Evolutionary conservation across 2,797 vertebrate genomes (phyloP), one percentile per base, ranked within the genome.

Genomic region (Tinamus major): DNA sequence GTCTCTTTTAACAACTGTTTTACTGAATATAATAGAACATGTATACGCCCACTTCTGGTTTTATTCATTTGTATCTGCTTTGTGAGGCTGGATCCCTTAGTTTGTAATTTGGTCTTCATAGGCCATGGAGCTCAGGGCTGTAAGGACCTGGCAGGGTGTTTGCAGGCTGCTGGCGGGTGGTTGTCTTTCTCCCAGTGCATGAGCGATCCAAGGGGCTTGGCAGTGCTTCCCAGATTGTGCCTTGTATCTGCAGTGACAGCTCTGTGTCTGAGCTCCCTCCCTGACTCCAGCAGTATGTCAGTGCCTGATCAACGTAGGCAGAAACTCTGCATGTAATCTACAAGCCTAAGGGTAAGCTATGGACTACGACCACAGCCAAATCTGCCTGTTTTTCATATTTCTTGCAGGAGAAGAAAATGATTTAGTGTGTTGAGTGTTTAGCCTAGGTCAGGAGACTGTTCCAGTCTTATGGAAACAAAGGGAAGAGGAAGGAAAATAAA

Each of bases 1-100:
- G 35, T 35, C 35, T 35, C 35, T 23, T 81, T 46, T 65, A 42
- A 46, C 13, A 39, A 1, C 46, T 81, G 16, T 0, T 0, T 53
- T 86, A 9, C 9, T 56, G 29, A 31, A 77, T 35, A 4, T n/a
- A 44, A 29, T 21, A 49, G 59, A 77, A 35, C 23, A 5, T 42
- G 35, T 31, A 6, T 8, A 4, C 26, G 6, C 29, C 85, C 33
- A 35, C 1, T 8, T 56, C 31, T 48, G 2, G 1, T 0, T 31
- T 48, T 9, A 21, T 69, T 62, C 26, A 44, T 29, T 48, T n/a
- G 9, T n/a, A 17, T 24, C 26, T 69, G 49, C 64, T 58, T 56
- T 1, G 1, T 46, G 41, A 65, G 58, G 33, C 33, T 53, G 33
- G 21, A 9, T 79, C 77, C 79, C 29, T n/a, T 51, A 59, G 49